Percentiles rank a stretch among this genome's conserved stretches.
These are phyloP conservation scores for Syndactyla subalaris DNA, from an alignment of 2,797 vertebrate genomes.

Conservation along the genomic window DNA sequence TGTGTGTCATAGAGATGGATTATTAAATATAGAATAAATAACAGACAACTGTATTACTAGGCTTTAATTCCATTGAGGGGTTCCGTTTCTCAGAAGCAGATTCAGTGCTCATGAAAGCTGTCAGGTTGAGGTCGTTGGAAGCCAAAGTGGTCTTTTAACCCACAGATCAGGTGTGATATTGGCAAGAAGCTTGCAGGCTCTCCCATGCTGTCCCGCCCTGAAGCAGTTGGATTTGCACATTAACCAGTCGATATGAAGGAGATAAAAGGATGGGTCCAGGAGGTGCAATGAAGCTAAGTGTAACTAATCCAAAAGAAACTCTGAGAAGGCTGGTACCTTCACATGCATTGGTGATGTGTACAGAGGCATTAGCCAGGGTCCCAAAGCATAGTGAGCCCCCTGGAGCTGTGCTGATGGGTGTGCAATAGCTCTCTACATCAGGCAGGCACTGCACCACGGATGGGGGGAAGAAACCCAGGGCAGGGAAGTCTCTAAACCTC, in stretches of 20 bases:
- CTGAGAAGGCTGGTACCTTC: not conserved
- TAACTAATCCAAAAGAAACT: not conserved
- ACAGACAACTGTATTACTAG: conserved; percentile 51
- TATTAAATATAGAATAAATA: conserved; percentile 80
- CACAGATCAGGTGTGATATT: not conserved
- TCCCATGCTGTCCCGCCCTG: not conserved
- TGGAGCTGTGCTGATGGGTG: not conserved
- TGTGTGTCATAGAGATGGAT: conserved; percentile 54
- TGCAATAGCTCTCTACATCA: not conserved
- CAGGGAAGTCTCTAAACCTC: not conserved
- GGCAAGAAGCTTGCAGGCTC: not conserved
- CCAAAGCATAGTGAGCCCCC: fast-evolving
- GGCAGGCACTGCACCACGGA: too few species aligned
- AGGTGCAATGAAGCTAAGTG: not conserved
- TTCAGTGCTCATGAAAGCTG: conserved; percentile 65
- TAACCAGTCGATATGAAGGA: not conserved
- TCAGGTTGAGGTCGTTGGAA: conserved; percentile 40
- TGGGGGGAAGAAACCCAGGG: not conserved
- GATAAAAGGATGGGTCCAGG: not conserved
- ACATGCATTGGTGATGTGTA: fast-evolving
- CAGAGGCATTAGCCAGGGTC: not conserved
- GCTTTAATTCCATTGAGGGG: conserved; percentile 57
- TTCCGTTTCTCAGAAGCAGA: conserved; percentile 48
- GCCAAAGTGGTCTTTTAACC: conserved; percentile 13
- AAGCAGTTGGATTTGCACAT: not conserved